phyloP scores from a whole-genome alignment of 2,888 invertebrate genomes.

The Drosophila flavopinicola region DNA sequence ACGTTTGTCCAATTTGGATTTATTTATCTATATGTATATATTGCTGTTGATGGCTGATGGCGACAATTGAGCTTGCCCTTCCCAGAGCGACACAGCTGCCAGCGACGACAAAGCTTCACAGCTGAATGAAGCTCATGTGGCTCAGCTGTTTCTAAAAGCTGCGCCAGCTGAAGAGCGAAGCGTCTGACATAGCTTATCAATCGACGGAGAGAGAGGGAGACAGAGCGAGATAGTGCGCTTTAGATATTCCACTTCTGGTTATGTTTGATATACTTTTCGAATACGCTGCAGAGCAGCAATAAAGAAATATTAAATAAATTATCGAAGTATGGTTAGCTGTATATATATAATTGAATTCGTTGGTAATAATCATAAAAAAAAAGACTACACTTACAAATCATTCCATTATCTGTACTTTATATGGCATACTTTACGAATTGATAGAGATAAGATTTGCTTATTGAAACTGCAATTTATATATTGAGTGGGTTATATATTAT shows the following conservation, averaged over 20 bases:
- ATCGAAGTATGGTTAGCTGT: background rate
- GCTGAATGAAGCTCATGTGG: conserved; percentile 39
- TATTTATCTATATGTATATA: no score
- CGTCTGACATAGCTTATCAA: conserved; percentile 35
- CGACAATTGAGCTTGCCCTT: conserved; percentile 38
- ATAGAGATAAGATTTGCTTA: conserved; percentile 51
- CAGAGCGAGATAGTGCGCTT: conserved; percentile 9
- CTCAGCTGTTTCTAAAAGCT: conserved; percentile 68
- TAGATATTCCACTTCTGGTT: conserved; percentile 30
- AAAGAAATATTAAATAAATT: background rate
- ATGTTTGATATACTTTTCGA: background rate
- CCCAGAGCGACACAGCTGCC: conserved; percentile 50
- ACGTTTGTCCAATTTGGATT: conserved; percentile 38
- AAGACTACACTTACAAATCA: background rate
- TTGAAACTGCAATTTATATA: conserved; percentile 20
- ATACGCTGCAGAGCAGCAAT: conserved; percentile 15
- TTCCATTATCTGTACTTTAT: conserved; percentile 23
- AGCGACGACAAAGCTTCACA: conserved; percentile 56
- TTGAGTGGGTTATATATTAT: background rate
- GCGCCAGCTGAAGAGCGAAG: conserved; percentile 3
- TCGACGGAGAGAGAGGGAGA: conserved; percentile 1
- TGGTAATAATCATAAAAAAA: background rate
- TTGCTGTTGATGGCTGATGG: conserved; percentile 27
- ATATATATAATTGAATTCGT: background rate
- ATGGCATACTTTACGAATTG: background rate